Conservation (phyloP, 2,888 invertebrate genomes). For the Myopa testacea region DNA sequence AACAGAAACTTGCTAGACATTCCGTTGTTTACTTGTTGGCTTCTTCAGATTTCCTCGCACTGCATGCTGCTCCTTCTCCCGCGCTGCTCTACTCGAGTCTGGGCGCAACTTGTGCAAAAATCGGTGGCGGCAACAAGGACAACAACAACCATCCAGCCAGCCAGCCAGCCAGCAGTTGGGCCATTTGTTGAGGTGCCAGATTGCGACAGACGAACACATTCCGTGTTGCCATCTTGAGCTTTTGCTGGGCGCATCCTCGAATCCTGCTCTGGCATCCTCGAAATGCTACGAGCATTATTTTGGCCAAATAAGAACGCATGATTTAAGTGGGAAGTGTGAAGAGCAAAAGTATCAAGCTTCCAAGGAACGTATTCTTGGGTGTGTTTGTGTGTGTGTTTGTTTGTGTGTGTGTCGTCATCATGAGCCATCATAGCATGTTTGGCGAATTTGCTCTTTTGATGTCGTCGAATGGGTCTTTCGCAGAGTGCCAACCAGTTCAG, state of each 20-base stretch:
- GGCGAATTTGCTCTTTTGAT: background rate
- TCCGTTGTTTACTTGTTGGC: slow-evolving; percentile 31
- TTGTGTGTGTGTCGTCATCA: too few relatives aligned
- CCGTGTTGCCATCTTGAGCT: too few relatives aligned
- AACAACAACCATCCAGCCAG: too few relatives aligned
- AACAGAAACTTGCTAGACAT: slow-evolving; percentile 35
- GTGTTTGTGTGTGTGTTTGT: background rate
- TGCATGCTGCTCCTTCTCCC: background rate
- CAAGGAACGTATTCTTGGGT: background rate
- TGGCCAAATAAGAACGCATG: too few relatives aligned
- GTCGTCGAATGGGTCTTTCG: background rate
- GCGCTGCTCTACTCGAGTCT: background rate
- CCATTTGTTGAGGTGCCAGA: background rate
- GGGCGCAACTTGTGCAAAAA: background rate
- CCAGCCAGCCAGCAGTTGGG: too few relatives aligned
- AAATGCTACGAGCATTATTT: too few relatives aligned
- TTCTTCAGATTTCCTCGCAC: slow-evolving; percentile 18
- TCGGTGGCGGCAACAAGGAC: too few relatives aligned
- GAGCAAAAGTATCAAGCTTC: background rate
- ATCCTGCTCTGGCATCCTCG: too few relatives aligned
- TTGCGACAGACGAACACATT: too few relatives aligned
- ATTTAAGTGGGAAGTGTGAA: too few relatives aligned
- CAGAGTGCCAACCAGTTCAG: too few relatives aligned
- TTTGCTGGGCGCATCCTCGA: too few relatives aligned
- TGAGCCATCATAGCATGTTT: background rate